Conservation (phyloP, 2,797 vertebrate species). For the Cuculus canorus region DNA sequence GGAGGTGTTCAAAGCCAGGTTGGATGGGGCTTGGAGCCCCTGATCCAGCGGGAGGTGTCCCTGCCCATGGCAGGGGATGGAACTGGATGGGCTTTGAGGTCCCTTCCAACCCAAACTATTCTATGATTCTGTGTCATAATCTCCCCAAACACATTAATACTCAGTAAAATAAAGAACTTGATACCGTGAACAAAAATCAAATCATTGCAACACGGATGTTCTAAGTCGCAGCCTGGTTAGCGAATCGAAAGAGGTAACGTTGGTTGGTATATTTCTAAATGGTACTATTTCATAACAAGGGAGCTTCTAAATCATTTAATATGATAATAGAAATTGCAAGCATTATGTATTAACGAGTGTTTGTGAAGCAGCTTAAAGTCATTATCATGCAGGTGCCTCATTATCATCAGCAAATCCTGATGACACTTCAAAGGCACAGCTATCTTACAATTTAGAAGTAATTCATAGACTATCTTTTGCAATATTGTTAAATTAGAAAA, state of each 20-base stretch:
- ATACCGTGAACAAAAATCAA: not conserved
- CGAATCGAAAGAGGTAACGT: not conserved
- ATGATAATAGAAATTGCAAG: constrained; percentile 9
- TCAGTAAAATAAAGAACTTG: not conserved
- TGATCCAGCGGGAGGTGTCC: too few species aligned
- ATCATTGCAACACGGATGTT: not conserved
- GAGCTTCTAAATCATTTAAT: not conserved
- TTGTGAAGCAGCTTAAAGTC: constrained; percentile 19
- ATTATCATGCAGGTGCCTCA: constrained; percentile 19
- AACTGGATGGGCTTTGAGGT: too few species aligned
- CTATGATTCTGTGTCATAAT: not conserved
- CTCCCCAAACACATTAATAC: not conserved
- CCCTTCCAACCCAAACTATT: too few species aligned
- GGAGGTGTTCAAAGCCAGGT: too few species aligned
- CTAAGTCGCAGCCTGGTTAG: not conserved
- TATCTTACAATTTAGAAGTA: not conserved
- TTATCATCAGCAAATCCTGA: constrained; percentile 11
- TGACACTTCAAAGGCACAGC: constrained; percentile 6
- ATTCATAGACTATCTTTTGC: constrained; percentile 1
- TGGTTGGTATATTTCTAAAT: not conserved
- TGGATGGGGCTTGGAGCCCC: too few species aligned
- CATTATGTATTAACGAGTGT: not conserved
- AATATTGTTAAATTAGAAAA: not conserved
- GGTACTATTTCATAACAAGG: not conserved
- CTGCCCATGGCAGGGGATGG: too few species aligned